A percentile compares a stretch with the other conserved stretches of the same genome.
phyloP scores from a whole-genome alignment of 2,797 vertebrate genomes.

The Smutsia gigantea region DNA sequence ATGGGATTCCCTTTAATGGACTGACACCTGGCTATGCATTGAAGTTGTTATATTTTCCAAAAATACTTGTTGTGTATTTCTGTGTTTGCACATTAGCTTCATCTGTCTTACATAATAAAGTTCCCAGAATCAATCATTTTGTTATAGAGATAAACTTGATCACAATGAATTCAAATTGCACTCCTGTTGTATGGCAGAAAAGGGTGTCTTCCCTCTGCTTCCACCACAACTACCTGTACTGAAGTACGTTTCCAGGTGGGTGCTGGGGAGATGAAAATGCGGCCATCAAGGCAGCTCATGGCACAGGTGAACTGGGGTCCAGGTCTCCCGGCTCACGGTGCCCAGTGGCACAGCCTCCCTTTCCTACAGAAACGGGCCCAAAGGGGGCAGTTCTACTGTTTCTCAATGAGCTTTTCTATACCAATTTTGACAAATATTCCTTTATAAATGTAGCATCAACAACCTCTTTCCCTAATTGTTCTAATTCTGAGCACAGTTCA shows the following conservation, averaged over 20 bases:
- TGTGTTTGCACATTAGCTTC: neutral
- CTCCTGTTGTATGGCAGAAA: neutral
- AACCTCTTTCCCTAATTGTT: neutral
- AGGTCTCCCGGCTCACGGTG: no score
- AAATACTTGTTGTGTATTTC: neutral
- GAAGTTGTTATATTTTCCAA: neutral
- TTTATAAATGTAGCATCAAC: neutral
- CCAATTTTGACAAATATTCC: neutral
- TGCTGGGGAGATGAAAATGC: fast-evolving
- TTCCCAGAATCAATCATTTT: neutral
- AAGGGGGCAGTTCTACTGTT: neutral
- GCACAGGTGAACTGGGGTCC: neutral
- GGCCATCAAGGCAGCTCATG: no score
- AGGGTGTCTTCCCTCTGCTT: neutral
- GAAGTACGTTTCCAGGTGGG: neutral
- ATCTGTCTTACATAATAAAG: neutral
- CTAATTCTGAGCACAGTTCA: neutral
- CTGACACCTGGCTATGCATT: neutral
- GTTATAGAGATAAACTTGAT: no score
- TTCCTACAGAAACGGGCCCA: neutral
- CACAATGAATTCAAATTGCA: neutral
- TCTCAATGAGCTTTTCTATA: neutral
- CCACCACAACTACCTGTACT: neutral
- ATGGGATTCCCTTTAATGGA: neutral
- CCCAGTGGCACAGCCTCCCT: fast-evolving